Evolutionary conservation across 2,888 invertebrate species (phyloP).

Genomic region (Eupithecia centaureata): DNA sequence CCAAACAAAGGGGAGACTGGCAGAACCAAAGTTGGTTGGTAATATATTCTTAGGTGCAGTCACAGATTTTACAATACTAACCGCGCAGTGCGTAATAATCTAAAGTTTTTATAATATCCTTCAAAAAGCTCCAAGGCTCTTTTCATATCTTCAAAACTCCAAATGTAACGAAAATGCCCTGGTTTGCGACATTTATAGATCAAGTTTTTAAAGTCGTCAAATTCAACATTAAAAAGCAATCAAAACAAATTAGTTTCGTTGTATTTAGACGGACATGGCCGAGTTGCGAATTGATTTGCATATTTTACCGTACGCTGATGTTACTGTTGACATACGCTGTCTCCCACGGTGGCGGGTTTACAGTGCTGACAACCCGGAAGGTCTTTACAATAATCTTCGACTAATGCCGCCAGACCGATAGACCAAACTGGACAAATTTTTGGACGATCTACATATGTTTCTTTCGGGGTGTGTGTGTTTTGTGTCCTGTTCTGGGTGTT

Average conservation of each 20-base stretch:
- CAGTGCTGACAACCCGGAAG: conserved; percentile 6
- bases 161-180: background rate
- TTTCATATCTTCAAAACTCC: background rate
- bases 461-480: no score
- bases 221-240: conserved; percentile 4
- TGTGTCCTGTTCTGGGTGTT: no score
- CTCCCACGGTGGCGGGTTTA: conserved; percentile 33
- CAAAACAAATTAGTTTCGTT: conserved; percentile 35
- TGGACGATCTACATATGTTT: no score
- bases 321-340: conserved; percentile 37
- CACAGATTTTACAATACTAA: no score
- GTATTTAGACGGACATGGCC: conserved; percentile 35
- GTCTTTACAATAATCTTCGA: background rate
- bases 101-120: background rate
- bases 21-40: no score
- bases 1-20: no score
- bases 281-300: conserved; percentile 39
- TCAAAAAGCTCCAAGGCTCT: background rate
- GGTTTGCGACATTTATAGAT: background rate
- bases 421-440: no score
- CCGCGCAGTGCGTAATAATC: no score
- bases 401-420: no score
- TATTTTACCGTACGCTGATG: conserved; percentile 40
- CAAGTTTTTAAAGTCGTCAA: background rate
- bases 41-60: no score